Percentiles rank a stretch among this genome's conserved stretches.
Evolutionary conservation across 2,797 vertebrate genomes (phyloP).

Genomic region (Echiichthys vipera): DNA sequence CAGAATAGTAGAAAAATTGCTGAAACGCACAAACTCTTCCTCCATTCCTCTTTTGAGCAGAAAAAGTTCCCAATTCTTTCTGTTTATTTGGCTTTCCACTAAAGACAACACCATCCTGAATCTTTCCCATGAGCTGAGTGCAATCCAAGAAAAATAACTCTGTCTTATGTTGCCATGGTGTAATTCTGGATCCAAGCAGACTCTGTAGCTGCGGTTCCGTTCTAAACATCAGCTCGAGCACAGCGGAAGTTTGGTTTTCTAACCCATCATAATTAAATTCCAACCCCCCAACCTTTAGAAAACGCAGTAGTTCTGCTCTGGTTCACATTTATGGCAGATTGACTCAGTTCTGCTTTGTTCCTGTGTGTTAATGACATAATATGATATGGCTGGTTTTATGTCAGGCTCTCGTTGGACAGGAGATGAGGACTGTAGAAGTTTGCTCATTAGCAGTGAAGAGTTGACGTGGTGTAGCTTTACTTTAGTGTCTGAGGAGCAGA

Average conservation of each 20-base stretch:
- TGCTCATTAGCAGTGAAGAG: constrained; percentile 29
- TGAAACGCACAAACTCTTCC: constrained; percentile 28
- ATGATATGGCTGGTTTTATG: constrained; percentile 42
- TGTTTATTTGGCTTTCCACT: constrained; percentile 74
- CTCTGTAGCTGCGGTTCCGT: constrained; percentile 56
- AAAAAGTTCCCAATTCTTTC: constrained; percentile 31
- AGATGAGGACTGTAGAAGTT: constrained; percentile 27
- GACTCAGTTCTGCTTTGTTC: constrained; percentile 57
- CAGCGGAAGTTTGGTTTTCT: constrained; percentile 79
- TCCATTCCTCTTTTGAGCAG: constrained; percentile 27
- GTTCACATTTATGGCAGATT: constrained; percentile 44
- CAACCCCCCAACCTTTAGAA: constrained; percentile 41
- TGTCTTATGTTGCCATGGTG: constrained; percentile 69
- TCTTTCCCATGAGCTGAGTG: constrained; percentile 73
- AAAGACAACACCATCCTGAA: constrained; percentile 66
- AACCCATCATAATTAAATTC: constrained; percentile 76
- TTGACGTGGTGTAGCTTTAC: neutral
- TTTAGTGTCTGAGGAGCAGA: neutral
- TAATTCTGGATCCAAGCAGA: constrained; percentile 80
- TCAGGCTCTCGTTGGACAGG: constrained; percentile 21
- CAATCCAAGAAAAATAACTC: constrained; percentile 78
- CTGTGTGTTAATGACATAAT: constrained; percentile 59
- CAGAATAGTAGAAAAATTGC: constrained; percentile 26
- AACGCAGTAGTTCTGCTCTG: constrained; percentile 46
- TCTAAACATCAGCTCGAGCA: constrained; percentile 73